phyloP scores from a whole-genome alignment of 2,113 vertebrate genomes.

The Crotalus viridis region DNA sequence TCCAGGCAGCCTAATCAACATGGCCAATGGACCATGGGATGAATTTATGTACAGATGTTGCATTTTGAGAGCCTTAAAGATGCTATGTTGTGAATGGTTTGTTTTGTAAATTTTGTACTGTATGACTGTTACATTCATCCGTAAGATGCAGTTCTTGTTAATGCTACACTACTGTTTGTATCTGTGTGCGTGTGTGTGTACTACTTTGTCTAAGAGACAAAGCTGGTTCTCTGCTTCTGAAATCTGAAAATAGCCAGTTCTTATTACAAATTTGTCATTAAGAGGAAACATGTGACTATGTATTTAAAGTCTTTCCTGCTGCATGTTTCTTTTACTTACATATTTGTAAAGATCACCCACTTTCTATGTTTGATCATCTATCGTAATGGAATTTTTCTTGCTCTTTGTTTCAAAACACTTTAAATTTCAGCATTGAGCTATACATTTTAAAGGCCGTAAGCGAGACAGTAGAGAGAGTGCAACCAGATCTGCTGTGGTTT shows the following conservation, averaged over 20 bases:
- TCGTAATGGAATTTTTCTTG: background rate
- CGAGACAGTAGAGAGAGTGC: background rate
- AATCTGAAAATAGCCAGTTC: background rate
- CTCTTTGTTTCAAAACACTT: background rate
- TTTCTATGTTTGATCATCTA: background rate
- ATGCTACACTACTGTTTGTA: background rate
- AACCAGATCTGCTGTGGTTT: background rate
- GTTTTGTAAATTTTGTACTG: background rate
- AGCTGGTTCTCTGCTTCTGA: background rate
- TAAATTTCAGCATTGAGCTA: background rate
- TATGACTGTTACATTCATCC: background rate
- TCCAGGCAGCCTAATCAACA: background rate
- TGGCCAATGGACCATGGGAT: background rate
- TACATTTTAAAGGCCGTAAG: background rate
- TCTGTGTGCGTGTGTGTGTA: background rate
- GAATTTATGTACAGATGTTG: background rate
- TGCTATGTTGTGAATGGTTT: background rate
- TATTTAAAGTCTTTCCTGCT: background rate
- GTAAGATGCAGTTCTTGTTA: background rate
- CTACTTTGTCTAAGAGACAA: background rate
- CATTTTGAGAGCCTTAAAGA: background rate
- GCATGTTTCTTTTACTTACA: background rate
- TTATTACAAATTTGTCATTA: background rate
- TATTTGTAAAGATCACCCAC: background rate
- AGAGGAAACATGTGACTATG: background rate